Percentiles rank a stretch among this genome's conserved stretches.
Evolutionary conservation across 2,113 vertebrate genomes (phyloP).

Genomic region (Colossoma macropomum): DNA sequence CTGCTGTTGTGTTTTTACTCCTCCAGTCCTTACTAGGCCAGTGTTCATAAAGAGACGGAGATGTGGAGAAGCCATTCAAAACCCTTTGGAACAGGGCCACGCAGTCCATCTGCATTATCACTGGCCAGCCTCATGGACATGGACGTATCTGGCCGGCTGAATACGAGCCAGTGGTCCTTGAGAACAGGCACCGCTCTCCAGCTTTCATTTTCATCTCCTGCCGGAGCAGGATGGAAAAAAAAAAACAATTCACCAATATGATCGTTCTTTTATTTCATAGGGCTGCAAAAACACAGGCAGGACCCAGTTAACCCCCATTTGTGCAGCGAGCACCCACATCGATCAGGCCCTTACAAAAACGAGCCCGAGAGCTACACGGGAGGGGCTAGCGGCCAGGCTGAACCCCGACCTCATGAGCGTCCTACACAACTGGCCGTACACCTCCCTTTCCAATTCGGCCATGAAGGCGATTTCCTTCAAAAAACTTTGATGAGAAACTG

Average conservation of each 20-base stretch:
- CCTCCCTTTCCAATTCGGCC: not conserved
- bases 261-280: slow-evolving; percentile 59
- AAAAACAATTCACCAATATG: slow-evolving; percentile 61
- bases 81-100: slow-evolving; percentile 44
- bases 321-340: slow-evolving; percentile 66
- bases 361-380: slow-evolving; percentile 15
- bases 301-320: slow-evolving; percentile 75
- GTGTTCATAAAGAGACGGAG: slow-evolving; percentile 37
- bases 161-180: slow-evolving; percentile 43
- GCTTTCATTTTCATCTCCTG: slow-evolving; percentile 63
- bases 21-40: not conserved
- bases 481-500: not conserved
- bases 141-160: slow-evolving; percentile 50
- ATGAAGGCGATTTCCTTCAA: slow-evolving; percentile 6
- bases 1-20: slow-evolving; percentile 20
- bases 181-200: slow-evolving; percentile 39
- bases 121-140: slow-evolving; percentile 22
- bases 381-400: not conserved
- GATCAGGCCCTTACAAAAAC: slow-evolving; percentile 65
- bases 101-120: slow-evolving; percentile 54
- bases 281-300: slow-evolving; percentile 34
- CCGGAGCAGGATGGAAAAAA: slow-evolving; percentile 43
- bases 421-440: not conserved
- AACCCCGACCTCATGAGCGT: slow-evolving; percentile 21
- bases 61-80: slow-evolving; percentile 36